Evolutionary conservation across 2,888 invertebrate genomes (phyloP), one percentile per base, ranked within the genome.

Genomic region (Tanytarsus gracilentus): DNA sequence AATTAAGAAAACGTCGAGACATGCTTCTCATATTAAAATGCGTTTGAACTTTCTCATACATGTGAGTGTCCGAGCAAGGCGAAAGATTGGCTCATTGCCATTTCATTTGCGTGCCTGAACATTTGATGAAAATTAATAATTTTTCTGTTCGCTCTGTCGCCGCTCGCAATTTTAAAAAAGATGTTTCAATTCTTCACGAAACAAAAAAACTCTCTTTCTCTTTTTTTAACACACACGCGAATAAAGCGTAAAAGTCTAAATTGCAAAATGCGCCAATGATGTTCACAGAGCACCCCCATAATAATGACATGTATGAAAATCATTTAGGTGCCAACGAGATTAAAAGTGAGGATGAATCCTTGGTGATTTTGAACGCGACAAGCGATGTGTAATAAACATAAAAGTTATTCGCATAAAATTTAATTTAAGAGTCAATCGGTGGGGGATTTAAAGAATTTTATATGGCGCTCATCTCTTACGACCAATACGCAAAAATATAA

Each of bases 341-440:
- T 7, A 36, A 36, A 36, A 36, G 16, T n/a, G 16, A 36, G 36
- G 36, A 36, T n/a, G 16, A 36, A n/a, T n/a, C n/a, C n/a, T n/a
- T n/a, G n/a, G n/a, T n/a, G n/a, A n/a, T n/a, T n/a, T n/a, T n/a
- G n/a, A n/a, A n/a, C n/a, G n/a, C n/a, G n/a, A 36, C n/a, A 36
- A 14, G 36, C 16, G 36, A 36, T 36, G 44, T 21, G 44, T 44
- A 44, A 44, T 44, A 44, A 44, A 44, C 44, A 44, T 44, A 16
- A 16, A 44, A 44, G 21, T 36, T n/a, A 44, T n/a, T 44, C 44
- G 44, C 44, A 44, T 44, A 44, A 44, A 44, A 44, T 44, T 44
- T 44, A 44, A 44, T 44, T 44, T 44, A 44, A 21, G 44, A 44
- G 44, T 11, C 44, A 21, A 44, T 44, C 44, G 21, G 21, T 16